Conservation (phyloP, 2,888 invertebrate genomes). For the Pomacea canaliculata region DNA sequence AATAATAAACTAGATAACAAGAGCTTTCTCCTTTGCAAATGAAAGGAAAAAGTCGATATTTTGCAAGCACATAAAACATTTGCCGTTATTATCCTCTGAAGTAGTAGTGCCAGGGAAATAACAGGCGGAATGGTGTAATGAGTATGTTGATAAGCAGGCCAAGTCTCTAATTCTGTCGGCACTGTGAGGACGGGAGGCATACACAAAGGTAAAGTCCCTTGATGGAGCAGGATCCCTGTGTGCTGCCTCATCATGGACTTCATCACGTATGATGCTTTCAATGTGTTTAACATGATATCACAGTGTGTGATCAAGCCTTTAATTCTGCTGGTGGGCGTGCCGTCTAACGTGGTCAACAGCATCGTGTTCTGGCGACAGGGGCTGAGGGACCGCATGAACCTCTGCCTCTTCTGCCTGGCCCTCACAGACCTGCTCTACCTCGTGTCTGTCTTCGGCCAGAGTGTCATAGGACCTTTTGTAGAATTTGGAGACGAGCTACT, state of each 20-base stretch:
- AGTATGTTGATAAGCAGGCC: too few species aligned
- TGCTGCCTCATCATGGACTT: constrained; percentile 1
- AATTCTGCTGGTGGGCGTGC: constrained; percentile 5
- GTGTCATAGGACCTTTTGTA: background rate
- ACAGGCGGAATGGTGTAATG: too few species aligned
- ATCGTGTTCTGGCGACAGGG: constrained; percentile 14
- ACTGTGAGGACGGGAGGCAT: too few species aligned
- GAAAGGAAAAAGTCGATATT: too few species aligned
- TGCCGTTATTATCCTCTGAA: too few species aligned
- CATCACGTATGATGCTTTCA: constrained; percentile 1
- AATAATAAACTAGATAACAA: too few species aligned
- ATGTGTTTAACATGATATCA: background rate
- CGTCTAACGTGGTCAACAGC: constrained; percentile 9
- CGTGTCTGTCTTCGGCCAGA: constrained; percentile 1
- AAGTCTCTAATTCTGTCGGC: too few species aligned
- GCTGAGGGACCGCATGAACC: too few species aligned
- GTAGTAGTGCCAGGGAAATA: too few species aligned
- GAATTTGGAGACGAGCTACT: background rate
- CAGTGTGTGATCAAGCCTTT: constrained; percentile 9
- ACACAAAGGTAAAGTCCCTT: too few species aligned
- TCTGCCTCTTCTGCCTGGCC: background rate
- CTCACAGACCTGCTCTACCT: constrained; percentile 4
- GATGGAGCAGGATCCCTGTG: background rate
- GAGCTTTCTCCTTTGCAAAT: too few species aligned
- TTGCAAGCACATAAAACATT: too few species aligned